Base-by-base conservation (phyloP, 2,113 vertebrate species). In the Myocastor coypus region DNA sequence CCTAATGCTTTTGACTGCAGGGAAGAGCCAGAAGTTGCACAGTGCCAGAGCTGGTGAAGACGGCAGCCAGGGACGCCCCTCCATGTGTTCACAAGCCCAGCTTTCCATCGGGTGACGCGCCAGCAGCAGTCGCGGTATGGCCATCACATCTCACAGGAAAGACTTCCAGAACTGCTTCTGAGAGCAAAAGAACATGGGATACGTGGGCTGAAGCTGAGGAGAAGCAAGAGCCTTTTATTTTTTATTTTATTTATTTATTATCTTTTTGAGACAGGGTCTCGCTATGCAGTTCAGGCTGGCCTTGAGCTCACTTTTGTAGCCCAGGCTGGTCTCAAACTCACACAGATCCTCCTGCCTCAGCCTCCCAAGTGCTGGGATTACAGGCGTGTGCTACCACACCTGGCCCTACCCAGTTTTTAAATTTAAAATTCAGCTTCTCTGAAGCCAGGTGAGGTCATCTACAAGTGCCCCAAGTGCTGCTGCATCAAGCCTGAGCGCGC, bases 391-490 rank as follows among this genome's bases (percentile, higher is more conserved):
- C n/a, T n/a, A n/a, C n/a, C n/a, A n/a, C n/a, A n/a, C n/a, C n/a
- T n/a, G n/a, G n/a, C n/a, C n/a, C n/a, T n/a, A n/a, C n/a, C n/a
- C n/a, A n/a, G n/a, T n/a, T n/a, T n/a, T n/a, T n/a, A n/a, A n/a
- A n/a, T n/a, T n/a, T n/a, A n/a, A n/a, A n/a, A n/a, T n/a, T n/a
- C n/a, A n/a, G n/a, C n/a, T n/a, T n/a, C n/a, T n/a, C 98, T 99
- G 94, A 99, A 99, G 94, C 99, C 99, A 0, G 99, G 99, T 14
- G 99, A 99, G 89, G 99, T 99, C 89, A 99, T 99, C 98, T 99
- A 99, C 98, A 99, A 99, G 97, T 99, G 99, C 93, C 99, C 99
- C 0, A 99, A 99, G 98, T 99, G 99, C 98, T 99, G 99, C 98
- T 99, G 99, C 97, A 99, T 99, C 98, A 99, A 99, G 97, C 99